Evolutionary conservation across 2,888 invertebrate species (phyloP).

Genomic region (Tipula unca): DNA sequence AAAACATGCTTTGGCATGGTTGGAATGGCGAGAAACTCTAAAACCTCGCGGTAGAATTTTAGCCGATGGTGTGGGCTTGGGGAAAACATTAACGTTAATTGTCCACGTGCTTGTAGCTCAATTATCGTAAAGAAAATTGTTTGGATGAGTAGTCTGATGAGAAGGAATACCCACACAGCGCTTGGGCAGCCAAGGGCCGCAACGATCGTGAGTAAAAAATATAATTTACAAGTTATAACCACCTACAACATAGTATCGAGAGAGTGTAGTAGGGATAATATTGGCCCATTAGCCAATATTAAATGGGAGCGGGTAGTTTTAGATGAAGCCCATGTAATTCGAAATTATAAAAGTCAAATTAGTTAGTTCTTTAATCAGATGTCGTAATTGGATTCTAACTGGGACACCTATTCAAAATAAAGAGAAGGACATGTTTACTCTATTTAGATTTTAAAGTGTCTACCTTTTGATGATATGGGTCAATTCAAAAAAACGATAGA

Average conservation of each 20-base stretch:
- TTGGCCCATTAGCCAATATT: constrained; percentile 56
- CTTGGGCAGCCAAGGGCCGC: constrained; percentile 36
- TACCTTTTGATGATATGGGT: constrained; percentile 73
- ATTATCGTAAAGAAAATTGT: constrained; percentile 26
- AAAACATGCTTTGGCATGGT: constrained; percentile 76
- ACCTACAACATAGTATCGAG: constrained; percentile 71
- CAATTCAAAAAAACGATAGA: constrained; percentile 93
- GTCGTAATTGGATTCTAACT: constrained; percentile 74
- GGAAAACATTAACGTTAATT: constrained; percentile 76
- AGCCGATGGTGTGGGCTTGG: constrained; percentile 49
- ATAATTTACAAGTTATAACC: constrained; percentile 55
- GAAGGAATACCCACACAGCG: constrained; percentile 21
- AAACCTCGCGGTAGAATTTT: constrained; percentile 79
- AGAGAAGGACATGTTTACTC: constrained; percentile 70
- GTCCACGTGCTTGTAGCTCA: constrained; percentile 50
- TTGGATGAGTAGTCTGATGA: constrained; percentile 26
- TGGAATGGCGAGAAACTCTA: constrained; percentile 82
- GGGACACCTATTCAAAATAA: constrained; percentile 96
- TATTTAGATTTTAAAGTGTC: constrained; percentile 76
- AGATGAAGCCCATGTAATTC: constrained; percentile 89
- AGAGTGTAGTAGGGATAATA: constrained; percentile 46
- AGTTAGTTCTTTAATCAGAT: constrained; percentile 54
- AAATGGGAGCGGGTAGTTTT: constrained; percentile 80
- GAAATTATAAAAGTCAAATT: constrained; percentile 77
- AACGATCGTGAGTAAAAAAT: constrained; percentile 30